Evolutionary conservation across 1,140 invertebrate species (phyloP).

Genomic region (Drosophila orena): DNA sequence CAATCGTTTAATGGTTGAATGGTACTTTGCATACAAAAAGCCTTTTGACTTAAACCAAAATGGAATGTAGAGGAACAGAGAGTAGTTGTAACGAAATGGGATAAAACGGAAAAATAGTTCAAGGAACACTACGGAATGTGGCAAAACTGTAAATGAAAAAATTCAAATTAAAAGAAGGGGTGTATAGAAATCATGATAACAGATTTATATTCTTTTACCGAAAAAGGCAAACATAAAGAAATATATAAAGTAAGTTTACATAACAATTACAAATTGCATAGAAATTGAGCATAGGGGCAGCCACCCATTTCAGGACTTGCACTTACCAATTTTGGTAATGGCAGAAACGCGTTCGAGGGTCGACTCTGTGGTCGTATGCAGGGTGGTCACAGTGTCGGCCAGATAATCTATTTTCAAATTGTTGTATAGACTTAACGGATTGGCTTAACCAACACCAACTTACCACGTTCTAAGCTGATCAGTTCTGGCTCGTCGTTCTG

Average conservation of each 20-base stretch:
- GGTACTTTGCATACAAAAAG: constrained; percentile 83
- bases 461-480: constrained; percentile 62
- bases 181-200: constrained; percentile 63
- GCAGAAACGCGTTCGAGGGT: constrained; percentile 78
- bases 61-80: constrained; percentile 43
- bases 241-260: constrained; percentile 71
- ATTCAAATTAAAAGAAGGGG: constrained; percentile 41
- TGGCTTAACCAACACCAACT: neutral
- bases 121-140: constrained; percentile 64
- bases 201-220: constrained; percentile 46
- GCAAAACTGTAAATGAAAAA: constrained; percentile 37
- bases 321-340: constrained; percentile 83
- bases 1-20: constrained; percentile 74
- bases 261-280: constrained; percentile 77
- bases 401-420: constrained; percentile 55
- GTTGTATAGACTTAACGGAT: neutral
- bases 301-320: constrained; percentile 42
- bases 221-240: constrained; percentile 73
- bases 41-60: constrained; percentile 73
- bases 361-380: constrained; percentile 80
- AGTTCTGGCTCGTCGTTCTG: constrained; percentile 51
- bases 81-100: constrained; percentile 40
- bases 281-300: constrained; percentile 47
- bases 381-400: constrained; percentile 70
- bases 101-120: constrained; percentile 31